Percentiles rank a stretch among this genome's conserved stretches.
Conservation (phyloP, 2,113 vertebrate genomes). For the Rhinichthys klamathensis region DNA sequence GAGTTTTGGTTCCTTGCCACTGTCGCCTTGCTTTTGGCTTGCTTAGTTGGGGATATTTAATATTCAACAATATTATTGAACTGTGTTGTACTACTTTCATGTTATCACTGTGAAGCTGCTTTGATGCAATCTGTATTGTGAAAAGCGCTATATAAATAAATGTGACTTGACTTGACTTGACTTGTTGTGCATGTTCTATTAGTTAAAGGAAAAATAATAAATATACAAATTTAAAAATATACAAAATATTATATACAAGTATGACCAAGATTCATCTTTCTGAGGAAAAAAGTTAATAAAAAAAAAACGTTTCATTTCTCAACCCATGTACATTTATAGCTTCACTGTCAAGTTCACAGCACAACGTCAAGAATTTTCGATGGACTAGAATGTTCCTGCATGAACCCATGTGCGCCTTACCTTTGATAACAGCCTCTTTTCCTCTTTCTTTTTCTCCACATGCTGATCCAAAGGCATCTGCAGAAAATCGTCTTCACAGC, state of each 20-base stretch:
- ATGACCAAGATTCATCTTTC: not conserved
- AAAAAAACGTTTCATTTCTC: not conserved
- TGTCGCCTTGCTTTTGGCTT: no score
- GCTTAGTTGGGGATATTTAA: no score
- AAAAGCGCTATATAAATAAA: no score
- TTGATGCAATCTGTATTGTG: no score
- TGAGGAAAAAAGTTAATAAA: not conserved
- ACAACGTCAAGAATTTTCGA: conserved; percentile 15
- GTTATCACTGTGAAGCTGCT: no score
- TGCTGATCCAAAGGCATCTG: conserved; percentile 76
- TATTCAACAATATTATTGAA: no score
- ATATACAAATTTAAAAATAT: not conserved
- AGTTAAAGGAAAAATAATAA: not conserved
- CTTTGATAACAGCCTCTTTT: conserved; percentile 63
- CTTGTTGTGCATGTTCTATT: not conserved
- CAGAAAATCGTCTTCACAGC: conserved; percentile 82
- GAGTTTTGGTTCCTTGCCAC: no score
- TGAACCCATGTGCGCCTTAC: conserved; percentile 56
- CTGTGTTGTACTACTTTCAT: no score
- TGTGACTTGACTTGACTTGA: no score
- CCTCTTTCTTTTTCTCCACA: conserved; percentile 74
- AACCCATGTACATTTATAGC: not conserved
- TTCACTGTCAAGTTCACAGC: conserved; percentile 16
- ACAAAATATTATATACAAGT: not conserved
- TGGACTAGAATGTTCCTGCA: conserved; percentile 28